phyloP scores from a whole-genome alignment of 1,140 invertebrate genomes.

The Hydropsyche tenuis region DNA sequence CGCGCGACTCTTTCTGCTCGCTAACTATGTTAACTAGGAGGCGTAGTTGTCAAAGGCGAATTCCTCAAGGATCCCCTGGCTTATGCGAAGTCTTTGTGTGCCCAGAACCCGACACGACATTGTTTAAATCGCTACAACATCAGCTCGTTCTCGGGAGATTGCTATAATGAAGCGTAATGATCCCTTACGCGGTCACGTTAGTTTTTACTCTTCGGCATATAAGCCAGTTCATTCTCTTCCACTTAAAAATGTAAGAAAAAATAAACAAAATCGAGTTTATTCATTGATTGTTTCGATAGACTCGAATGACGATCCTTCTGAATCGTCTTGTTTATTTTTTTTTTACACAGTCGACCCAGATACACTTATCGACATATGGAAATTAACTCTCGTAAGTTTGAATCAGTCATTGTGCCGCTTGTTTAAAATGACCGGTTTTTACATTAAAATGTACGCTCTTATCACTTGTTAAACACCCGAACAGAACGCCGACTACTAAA shows the following conservation, averaged over 20 bases:
- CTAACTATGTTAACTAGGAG: constrained; percentile 24
- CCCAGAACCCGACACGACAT: constrained; percentile 12
- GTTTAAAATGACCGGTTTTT: constrained; percentile 20
- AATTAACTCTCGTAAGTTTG: too few species aligned
- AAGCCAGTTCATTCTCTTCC: neutral
- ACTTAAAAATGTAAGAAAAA: neutral
- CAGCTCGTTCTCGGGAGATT: constrained; percentile 11
- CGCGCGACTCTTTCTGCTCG: too few species aligned
- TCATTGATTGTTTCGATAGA: neutral
- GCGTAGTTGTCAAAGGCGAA: constrained; percentile 33
- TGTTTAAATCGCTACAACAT: constrained; percentile 22
- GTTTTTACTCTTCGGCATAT: constrained; percentile 6
- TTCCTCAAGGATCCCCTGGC: constrained; percentile 4
- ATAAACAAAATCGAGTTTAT: constrained; percentile 10
- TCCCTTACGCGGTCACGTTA: constrained; percentile 22
- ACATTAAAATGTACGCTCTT: constrained; percentile 20
- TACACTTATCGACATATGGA: too few species aligned
- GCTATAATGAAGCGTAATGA: constrained; percentile 38
- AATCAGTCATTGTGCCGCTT: neutral
- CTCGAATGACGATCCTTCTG: neutral
- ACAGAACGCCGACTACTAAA: constrained; percentile 9
- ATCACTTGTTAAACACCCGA: constrained; percentile 18
- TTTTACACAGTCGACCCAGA: neutral
- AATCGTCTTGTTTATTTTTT: neutral
- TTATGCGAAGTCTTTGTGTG: constrained; percentile 18